A percentile compares a stretch with the other conserved stretches of the same genome.
Evolutionary conservation across 2,113 vertebrate species (phyloP).

Genomic region (Psittacara wagleri): DNA sequence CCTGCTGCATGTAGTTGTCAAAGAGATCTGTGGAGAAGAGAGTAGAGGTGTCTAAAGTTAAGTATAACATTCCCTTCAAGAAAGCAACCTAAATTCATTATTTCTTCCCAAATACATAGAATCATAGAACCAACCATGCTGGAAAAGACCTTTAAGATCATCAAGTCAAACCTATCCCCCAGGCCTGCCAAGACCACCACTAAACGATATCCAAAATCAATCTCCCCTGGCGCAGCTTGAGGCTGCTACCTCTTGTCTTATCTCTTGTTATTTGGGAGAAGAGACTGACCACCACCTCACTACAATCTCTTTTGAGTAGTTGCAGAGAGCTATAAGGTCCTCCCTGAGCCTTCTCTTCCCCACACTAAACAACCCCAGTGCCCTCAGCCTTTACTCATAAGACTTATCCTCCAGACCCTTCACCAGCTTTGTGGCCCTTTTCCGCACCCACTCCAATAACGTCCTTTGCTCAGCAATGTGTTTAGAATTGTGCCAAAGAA

Average conservation of each 20-base stretch:
- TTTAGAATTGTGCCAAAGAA: not conserved
- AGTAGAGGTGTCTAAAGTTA: not conserved
- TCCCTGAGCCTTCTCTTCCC: not conserved
- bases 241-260: not conserved
- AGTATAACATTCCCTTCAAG: not conserved
- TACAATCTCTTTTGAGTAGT: not conserved
- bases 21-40: constrained; percentile 88
- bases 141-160: not conserved
- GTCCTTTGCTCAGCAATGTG: not conserved
- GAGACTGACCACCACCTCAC: not conserved
- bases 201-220: not conserved
- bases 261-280: not conserved
- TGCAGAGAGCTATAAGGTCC: not conserved
- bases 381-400: not conserved
- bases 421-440: not conserved
- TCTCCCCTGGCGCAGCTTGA: not conserved
- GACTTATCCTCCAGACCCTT: not conserved
- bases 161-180: not conserved
- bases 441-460: not conserved
- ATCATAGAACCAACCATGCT: not conserved
- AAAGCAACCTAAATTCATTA: not conserved
- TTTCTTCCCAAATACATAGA: not conserved
- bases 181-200: not conserved
- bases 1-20: constrained; percentile 99
- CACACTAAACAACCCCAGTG: not conserved